Base-by-base conservation (phyloP, 2,113 vertebrate genomes). In the human (Homo sapiens) region DNA sequence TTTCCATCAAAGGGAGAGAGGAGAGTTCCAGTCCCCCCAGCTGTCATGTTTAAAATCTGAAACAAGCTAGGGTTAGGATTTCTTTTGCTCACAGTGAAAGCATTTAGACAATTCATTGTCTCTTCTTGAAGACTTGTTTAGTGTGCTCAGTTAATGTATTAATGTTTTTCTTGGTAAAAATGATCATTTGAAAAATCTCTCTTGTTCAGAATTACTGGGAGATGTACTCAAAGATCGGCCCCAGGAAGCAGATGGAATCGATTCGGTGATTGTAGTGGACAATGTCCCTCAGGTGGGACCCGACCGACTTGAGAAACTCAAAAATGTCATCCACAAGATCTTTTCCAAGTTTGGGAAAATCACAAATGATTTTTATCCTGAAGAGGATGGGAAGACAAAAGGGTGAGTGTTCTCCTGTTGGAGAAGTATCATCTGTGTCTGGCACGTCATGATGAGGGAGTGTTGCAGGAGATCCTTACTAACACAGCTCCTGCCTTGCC, bases 291-390 rank as follows among this genome's bases (percentile, higher is more conserved):
- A 99, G 98, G 99, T 99, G 73, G 99, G 99, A 61, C 99, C 99
- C 0, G 99, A 99, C 88, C 99, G 99, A 6, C 97, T 99, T 82
- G 99, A 99, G 96, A 99, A 99, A 80, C 99, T 99, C 27, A 99
- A 99, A 96, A 99, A 99, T 11, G 99, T 99, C 97, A 99, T 99
- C 94, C 99, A 99, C 97, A 99, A 99, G 98, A 99, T 99, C 97
- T 99, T 99, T 98, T 99, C 99, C 92, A 99, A 99, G 97, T 99
- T 99, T 92, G 99, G 99, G 64, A 99, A 99, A 98, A 99, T 99
- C 98, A 99, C 99, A 59, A 99, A 99, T 10, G 99, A 99, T 96
- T 99, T 99, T 98, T 99, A 99, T n/a, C 99, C 99, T 0, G 99
- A 99, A 40, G 98, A 98, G 66, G 99, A 99, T 3, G 99, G 99